These are phyloP conservation scores for Prochilodus magdalenae DNA, from an alignment of 2,113 vertebrate genomes.

Conservation along the genomic window DNA sequence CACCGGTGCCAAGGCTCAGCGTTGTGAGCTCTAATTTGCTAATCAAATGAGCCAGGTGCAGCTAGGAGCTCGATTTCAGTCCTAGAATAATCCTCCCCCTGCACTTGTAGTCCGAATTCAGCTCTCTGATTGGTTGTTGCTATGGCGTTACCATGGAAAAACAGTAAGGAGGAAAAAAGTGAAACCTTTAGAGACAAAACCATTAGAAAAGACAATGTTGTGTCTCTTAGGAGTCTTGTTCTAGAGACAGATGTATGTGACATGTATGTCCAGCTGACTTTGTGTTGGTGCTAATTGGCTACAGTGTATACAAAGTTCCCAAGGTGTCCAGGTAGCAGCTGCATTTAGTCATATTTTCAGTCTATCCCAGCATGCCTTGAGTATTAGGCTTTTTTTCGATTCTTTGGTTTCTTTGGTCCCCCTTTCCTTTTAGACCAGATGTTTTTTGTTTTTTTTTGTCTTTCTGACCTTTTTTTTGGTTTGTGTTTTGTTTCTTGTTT, in stretches of 20 bases:
- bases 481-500: no score
- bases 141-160: slow-evolving; percentile 57
- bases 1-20: background rate
- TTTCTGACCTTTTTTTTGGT: background rate
- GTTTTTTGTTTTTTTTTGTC: background rate
- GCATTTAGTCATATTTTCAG: background rate
- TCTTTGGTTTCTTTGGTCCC: no score
- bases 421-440: background rate
- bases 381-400: no score
- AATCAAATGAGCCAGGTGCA: slow-evolving; percentile 76
- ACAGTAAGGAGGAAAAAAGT: slow-evolving; percentile 53
- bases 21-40: slow-evolving; percentile 65
- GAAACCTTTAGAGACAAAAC: slow-evolving; percentile 63
- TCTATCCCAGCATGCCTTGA: no score
- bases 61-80: slow-evolving; percentile 53
- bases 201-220: slow-evolving; percentile 42
- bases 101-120: slow-evolving; percentile 51
- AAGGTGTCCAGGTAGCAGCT: no score
- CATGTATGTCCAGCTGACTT: background rate
- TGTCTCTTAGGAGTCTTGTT: background rate
- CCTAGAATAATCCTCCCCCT: slow-evolving; percentile 45
- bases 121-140: slow-evolving; percentile 61
- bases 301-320: background rate
- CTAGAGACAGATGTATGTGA: slow-evolving; percentile 2
- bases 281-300: background rate